phyloP scores from a whole-genome alignment of 2,888 invertebrate species.

The Thymelicus sylvestris region DNA sequence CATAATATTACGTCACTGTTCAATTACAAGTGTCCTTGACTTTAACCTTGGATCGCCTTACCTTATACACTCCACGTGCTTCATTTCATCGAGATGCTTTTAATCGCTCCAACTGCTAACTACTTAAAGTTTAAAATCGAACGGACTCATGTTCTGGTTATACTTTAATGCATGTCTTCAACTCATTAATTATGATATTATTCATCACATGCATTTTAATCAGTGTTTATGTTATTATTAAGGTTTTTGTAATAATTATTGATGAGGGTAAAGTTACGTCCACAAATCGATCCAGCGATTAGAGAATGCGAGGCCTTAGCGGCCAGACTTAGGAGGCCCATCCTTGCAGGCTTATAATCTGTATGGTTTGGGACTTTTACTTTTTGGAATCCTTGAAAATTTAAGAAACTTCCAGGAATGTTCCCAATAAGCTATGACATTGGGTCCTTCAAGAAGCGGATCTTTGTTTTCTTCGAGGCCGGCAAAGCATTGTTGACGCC shows the following conservation, averaged over 20 bases:
- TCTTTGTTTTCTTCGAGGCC: too few relatives aligned
- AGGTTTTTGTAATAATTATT: neutral
- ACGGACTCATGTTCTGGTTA: neutral
- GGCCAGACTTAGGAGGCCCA: too few relatives aligned
- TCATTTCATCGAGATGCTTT: neutral
- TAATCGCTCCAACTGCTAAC: neutral
- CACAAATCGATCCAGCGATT: too few relatives aligned
- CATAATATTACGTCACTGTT: constrained; percentile 26
- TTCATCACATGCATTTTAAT: constrained; percentile 17
- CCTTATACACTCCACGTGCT: constrained; percentile 14
- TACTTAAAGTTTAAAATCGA: neutral
- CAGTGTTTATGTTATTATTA: constrained; percentile 6
- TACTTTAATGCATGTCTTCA: neutral
- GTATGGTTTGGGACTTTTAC: too few relatives aligned
- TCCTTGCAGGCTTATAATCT: too few relatives aligned
- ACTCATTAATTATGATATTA: constrained; percentile 10
- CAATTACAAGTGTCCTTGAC: constrained; percentile 34
- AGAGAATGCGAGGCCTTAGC: too few relatives aligned
- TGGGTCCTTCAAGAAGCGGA: too few relatives aligned
- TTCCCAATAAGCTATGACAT: too few relatives aligned
- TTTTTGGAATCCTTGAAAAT: too few relatives aligned
- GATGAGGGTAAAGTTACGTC: too few relatives aligned
- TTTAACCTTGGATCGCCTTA: constrained; percentile 34
- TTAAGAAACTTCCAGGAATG: too few relatives aligned
- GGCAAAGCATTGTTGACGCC: too few relatives aligned